Evolutionary conservation across 2,113 vertebrate genomes (phyloP), one percentile per base, ranked within the genome.

Genomic region (Colinus virginianus): DNA sequence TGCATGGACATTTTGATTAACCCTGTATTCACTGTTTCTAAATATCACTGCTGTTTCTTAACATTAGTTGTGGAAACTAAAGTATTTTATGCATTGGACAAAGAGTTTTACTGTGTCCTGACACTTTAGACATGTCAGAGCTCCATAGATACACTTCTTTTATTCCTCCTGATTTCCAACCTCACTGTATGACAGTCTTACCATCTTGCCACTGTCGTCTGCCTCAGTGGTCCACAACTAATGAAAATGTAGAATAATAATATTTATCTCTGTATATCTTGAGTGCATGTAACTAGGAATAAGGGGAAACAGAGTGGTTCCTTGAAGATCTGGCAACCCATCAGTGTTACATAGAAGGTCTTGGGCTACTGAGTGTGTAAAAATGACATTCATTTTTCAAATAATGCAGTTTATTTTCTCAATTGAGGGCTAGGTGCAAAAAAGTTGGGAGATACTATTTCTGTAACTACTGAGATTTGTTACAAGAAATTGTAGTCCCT

Each of bases 141-240:
- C 6, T 88, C 48, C n/a, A n/a, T 69, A 77, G 55, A 45, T 4
- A 17, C 2, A 13, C 48, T 48, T 88, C 36, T 22, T 70, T 83
- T 9, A 19, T 34, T 16, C 9, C 7, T 64, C 82, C 26, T 90
- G 13, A 32, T 49, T 23, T 23, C 72, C 34, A 63, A 19, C 19
- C 28, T 13, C 6, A 10, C 10, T 56, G 11, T 74, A 42, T 3
- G 32, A 48, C 66, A 46, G 7, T 7, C 9, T 36, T 76, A 53
- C 20, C 21, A 49, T 13, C 21, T 89, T 32, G 11, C 6, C 9
- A 5, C 38, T 74, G 46, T 23, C 14, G 18, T 43, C 30, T 74
- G 18, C 5, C 17, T 62, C 36, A 40, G 23, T 0, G 0, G 18
- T 38, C 28, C 42, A 70, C 76, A 91, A 58, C 7, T 10, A 80